These are phyloP conservation scores for Hypolimnas misippus DNA, from an alignment of 2,888 invertebrate genomes.

Conservation along the genomic window DNA sequence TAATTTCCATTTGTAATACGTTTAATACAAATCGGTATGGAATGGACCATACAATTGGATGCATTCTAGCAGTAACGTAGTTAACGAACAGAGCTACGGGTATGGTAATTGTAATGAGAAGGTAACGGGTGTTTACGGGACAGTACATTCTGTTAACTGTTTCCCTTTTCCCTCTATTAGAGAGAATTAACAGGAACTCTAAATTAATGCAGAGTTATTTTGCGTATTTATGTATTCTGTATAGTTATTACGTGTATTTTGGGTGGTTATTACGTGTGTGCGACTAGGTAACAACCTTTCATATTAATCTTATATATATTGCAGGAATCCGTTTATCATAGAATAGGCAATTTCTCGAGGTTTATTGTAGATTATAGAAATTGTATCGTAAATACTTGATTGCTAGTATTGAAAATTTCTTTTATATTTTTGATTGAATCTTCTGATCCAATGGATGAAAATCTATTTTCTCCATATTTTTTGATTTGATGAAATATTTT, in stretches of 20 bases:
- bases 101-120: constrained; percentile 9
- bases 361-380: too few species aligned
- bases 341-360: too few species aligned
- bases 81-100: background rate
- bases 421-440: too few species aligned
- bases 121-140: constrained; percentile 5
- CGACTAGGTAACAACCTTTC: background rate
- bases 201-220: background rate
- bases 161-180: background rate
- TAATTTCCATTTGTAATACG: background rate
- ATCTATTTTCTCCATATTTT: too few species aligned
- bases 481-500: too few species aligned
- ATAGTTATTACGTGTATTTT: too few species aligned
- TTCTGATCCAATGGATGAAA: too few species aligned
- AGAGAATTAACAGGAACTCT: background rate
- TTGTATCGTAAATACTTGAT: too few species aligned
- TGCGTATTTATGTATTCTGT: background rate
- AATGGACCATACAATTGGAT: background rate
- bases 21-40: background rate
- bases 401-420: too few species aligned
- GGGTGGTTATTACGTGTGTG: background rate
- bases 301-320: background rate
- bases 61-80: constrained; percentile 2
- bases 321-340: too few species aligned
- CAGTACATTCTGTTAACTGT: constrained; percentile 5